phyloP scores from a whole-genome alignment of 2,888 invertebrate genomes.

The Cremastobaeus sp. region DNA sequence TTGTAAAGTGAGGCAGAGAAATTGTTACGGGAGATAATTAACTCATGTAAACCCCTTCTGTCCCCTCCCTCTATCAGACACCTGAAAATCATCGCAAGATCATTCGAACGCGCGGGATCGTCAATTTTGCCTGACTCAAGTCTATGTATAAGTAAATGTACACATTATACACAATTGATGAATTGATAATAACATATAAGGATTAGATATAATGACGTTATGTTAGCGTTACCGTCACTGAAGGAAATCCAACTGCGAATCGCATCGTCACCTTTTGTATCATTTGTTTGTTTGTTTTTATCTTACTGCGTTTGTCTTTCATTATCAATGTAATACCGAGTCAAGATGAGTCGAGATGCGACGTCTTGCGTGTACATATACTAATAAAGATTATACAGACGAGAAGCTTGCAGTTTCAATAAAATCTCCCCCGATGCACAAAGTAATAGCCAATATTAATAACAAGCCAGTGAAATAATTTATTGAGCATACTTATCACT shows the following conservation, averaged over 20 bases:
- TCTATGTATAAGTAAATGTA: constrained; percentile 63
- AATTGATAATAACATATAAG: constrained; percentile 62
- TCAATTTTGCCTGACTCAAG: constrained; percentile 74
- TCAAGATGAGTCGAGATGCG: constrained; percentile 70
- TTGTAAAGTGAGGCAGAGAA: constrained; percentile 27
- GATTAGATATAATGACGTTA: constrained; percentile 55
- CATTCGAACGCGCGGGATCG: constrained; percentile 68
- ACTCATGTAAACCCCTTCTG: constrained; percentile 18
- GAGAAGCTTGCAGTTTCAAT: constrained; percentile 36
- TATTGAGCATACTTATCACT: constrained; percentile 16
- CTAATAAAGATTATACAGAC: constrained; percentile 72
- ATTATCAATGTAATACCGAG: constrained; percentile 76
- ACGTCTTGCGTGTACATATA: constrained; percentile 76
- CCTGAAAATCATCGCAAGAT: constrained; percentile 57
- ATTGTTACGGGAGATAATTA: constrained; percentile 17
- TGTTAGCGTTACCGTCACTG: constrained; percentile 65
- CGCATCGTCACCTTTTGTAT: constrained; percentile 76
- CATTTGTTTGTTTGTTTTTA: constrained; percentile 77
- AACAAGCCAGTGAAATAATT: constrained; percentile 21
- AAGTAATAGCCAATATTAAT: no score
- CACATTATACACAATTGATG: constrained; percentile 62
- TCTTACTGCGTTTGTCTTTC: constrained; percentile 78
- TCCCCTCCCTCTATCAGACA: constrained; percentile 25
- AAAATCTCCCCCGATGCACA: no score
- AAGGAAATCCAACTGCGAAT: constrained; percentile 66